Conservation (phyloP, 1,140 invertebrate species). For the Leguminivora glycinivorella region DNA sequence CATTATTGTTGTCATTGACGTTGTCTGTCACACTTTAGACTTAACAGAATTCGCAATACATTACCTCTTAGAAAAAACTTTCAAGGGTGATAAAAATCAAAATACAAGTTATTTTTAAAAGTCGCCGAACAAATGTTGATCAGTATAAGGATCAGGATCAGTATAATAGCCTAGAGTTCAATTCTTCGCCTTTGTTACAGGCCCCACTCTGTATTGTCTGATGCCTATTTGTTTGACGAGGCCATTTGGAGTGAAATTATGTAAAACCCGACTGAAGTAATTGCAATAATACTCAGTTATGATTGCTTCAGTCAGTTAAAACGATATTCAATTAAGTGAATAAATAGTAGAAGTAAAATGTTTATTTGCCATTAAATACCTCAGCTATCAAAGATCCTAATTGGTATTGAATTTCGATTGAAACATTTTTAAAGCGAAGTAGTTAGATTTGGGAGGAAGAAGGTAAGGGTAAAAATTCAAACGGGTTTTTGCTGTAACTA, state of each 20-base stretch:
- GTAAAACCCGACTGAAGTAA: neutral
- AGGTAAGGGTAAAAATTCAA: neutral
- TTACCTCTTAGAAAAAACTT: too few species aligned
- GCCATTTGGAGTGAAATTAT: neutral
- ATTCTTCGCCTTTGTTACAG: too few species aligned
- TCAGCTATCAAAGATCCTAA: slow-evolving; percentile 19
- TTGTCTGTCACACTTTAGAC: too few species aligned
- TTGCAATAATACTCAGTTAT: neutral
- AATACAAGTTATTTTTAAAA: too few species aligned
- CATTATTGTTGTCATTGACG: too few species aligned
- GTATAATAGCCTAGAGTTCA: too few species aligned
- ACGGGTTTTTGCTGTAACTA: neutral
- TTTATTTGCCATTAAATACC: slow-evolving; percentile 14
- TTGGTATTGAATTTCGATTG: slow-evolving; percentile 23
- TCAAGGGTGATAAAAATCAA: too few species aligned
- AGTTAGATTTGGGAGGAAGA: neutral
- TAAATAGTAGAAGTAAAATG: slow-evolving; percentile 20
- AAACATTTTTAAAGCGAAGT: slow-evolving; percentile 14
- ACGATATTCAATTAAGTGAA: slow-evolving; percentile 11
- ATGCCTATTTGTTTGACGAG: neutral
- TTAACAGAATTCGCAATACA: too few species aligned
- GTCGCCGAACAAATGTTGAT: too few species aligned
- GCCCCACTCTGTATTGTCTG: too few species aligned
- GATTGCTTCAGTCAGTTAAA: neutral
- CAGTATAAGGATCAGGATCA: too few species aligned